These are phyloP conservation scores for Passer domesticus DNA, from an alignment of 2,113 vertebrate species.

Conservation along the genomic window DNA sequence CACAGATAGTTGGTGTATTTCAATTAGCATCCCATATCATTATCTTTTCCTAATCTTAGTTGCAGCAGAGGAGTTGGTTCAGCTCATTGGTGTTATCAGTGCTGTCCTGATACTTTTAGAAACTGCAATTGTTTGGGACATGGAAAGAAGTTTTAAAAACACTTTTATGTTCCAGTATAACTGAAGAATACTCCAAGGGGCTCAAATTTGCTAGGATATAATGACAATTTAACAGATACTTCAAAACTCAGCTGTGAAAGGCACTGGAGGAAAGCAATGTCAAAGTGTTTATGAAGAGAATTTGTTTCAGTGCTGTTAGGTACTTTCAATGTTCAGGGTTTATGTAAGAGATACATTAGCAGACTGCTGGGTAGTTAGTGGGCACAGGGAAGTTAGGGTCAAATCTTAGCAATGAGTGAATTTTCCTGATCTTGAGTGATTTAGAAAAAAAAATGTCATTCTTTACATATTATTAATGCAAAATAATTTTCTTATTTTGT, in stretches of 20 bases:
- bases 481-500: background rate
- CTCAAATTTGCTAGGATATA: background rate
- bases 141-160: background rate
- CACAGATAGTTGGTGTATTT: background rate
- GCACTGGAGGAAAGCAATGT: background rate
- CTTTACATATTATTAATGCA: background rate
- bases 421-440: background rate
- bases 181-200: background rate
- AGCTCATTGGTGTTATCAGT: background rate
- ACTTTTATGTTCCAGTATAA: background rate
- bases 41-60: background rate
- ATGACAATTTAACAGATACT: background rate
- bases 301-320: background rate
- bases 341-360: background rate
- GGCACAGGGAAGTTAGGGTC: background rate
- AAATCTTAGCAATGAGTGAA: background rate
- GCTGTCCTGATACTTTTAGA: background rate
- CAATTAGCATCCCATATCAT: background rate
- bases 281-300: background rate
- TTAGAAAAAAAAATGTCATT: background rate
- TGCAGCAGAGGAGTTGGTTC: background rate
- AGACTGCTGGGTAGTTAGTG: background rate
- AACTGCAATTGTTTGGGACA: background rate
- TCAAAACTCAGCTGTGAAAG: background rate
- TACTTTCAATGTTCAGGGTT: background rate